Base-by-base conservation (phyloP, 2,113 vertebrate genomes). In the Alouatta palliata region DNA sequence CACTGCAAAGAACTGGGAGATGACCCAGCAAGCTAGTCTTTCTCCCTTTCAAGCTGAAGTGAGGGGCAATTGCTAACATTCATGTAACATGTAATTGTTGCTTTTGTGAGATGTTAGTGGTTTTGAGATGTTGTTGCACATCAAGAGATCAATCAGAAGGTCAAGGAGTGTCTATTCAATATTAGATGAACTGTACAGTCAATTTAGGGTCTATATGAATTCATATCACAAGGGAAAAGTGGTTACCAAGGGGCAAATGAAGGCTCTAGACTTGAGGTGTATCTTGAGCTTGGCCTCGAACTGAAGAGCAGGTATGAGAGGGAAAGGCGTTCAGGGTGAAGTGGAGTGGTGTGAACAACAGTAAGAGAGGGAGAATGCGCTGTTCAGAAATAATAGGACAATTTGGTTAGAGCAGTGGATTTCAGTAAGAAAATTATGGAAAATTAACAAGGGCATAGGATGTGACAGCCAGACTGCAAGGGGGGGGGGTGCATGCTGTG, bases 401-500 rank as follows among this genome's bases (percentile, higher is more conserved):
- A 0, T 77, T 12, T 54, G 61, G 25, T 58, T 76, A 37, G 35
- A 52, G 45, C 71, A 4, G 27, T 1, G 14, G 70, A 61, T 86
- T 47, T 91, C 64, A 86, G 5, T 11, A 37, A 71, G 6, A 12
- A 54, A n/a, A 23, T 35, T 56, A 2, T 3, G 30, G 73, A 16
- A 35, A 37, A 40, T 16, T 58, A 56, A 52, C n/a, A n/a, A 32
- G 27, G 19, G 9, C 2, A 17, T 8, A 35, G 45, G 45, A 5
- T 14, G 43, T 12, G 2, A 32, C 32, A 45, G 43, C n/a, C 12
- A 25, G 76, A 21, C 12, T 5, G 6, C 2, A 7, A 37, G 52
- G 30, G 19, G 32, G 19, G 32, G 54, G 19, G 6, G 2, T 71
- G 40, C 8, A 3, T 9, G 0, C 12, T 1, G 13, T 75, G 37